Conservation (phyloP, 2,797 vertebrate genomes). For the Melanotaenia parkinsoni region DNA sequence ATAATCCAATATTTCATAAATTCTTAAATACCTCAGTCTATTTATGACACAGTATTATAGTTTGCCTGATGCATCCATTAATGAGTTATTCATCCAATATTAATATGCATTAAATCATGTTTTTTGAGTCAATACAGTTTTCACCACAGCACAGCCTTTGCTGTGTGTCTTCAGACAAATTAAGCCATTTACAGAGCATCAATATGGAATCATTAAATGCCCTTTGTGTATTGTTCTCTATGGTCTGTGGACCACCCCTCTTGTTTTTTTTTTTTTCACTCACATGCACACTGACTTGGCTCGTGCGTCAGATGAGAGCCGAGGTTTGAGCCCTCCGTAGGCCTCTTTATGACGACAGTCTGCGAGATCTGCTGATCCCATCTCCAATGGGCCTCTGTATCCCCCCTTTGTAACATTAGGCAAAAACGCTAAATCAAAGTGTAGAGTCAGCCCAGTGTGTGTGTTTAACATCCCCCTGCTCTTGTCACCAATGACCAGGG, state of each 20-base stretch:
- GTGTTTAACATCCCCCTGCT: slow-evolving; percentile 83
- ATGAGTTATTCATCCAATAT: slow-evolving; percentile 80
- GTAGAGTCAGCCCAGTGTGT: slow-evolving; percentile 82
- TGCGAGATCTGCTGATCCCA: slow-evolving; percentile 83
- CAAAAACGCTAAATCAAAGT: slow-evolving; percentile 85
- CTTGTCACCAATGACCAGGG: slow-evolving; percentile 85
- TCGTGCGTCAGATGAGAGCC: slow-evolving; percentile 61
- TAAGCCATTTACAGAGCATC: slow-evolving; percentile 81
- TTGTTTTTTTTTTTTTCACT: slow-evolving; percentile 36
- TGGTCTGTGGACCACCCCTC: slow-evolving; percentile 74
- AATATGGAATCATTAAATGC: slow-evolving; percentile 82
- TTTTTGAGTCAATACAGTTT: slow-evolving; percentile 78
- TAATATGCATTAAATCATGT: slow-evolving; percentile 78
- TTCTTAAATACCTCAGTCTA: slow-evolving; percentile 76
- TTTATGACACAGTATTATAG: slow-evolving; percentile 72
- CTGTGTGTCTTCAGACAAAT: slow-evolving; percentile 78
- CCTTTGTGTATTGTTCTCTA: slow-evolving; percentile 81
- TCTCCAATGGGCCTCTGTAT: slow-evolving; percentile 76
- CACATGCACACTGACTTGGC: slow-evolving; percentile 41
- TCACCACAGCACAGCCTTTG: slow-evolving; percentile 63
- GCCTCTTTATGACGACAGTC: slow-evolving; percentile 79
- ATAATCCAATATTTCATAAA: slow-evolving; percentile 66
- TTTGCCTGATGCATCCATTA: slow-evolving; percentile 80
- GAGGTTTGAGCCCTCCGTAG: slow-evolving; percentile 72
- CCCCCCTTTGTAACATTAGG: slow-evolving; percentile 81